A percentile compares a stretch with the other conserved stretches of the same genome.
Evolutionary conservation across 2,797 vertebrate species (phyloP).

Genomic region (Sorex maritimensis): DNA sequence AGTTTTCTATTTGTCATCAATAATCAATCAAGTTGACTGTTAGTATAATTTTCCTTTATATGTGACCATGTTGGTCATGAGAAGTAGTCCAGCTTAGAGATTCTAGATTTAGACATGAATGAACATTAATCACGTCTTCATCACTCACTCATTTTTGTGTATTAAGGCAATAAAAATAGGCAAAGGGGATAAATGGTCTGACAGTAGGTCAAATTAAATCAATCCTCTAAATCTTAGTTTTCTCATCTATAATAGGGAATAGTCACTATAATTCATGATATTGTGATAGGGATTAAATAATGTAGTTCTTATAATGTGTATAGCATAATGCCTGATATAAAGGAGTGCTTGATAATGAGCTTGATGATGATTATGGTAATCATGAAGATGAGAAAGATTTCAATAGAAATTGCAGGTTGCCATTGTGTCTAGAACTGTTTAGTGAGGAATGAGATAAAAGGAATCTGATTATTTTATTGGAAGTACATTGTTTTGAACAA

Average conservation of each 20-base stretch:
- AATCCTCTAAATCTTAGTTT: too few species aligned
- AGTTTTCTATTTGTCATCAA: not conserved
- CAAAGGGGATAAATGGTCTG: not conserved
- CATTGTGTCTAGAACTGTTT: not conserved
- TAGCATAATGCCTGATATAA: not conserved
- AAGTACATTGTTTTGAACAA: not conserved
- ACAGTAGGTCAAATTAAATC: not conserved
- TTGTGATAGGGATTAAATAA: too few species aligned
- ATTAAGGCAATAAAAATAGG: not conserved
- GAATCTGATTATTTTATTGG: not conserved
- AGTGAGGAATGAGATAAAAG: not conserved
- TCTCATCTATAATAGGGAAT: too few species aligned
- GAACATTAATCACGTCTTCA: not conserved
- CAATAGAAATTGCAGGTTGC: not conserved
- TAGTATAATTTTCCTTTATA: not conserved
- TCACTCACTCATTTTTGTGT: not conserved
- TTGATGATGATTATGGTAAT: not conserved
- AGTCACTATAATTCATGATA: too few species aligned
- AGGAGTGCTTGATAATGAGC: constrained; percentile 16
- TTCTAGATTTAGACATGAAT: not conserved
- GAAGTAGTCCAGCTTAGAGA: not conserved
- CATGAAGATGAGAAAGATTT: not conserved
- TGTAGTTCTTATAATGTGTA: not conserved
- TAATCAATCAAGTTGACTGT: too few species aligned
- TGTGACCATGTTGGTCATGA: not conserved